phyloP scores from a whole-genome alignment of 2,888 invertebrate species.

The Nemapogon koenigi region DNA sequence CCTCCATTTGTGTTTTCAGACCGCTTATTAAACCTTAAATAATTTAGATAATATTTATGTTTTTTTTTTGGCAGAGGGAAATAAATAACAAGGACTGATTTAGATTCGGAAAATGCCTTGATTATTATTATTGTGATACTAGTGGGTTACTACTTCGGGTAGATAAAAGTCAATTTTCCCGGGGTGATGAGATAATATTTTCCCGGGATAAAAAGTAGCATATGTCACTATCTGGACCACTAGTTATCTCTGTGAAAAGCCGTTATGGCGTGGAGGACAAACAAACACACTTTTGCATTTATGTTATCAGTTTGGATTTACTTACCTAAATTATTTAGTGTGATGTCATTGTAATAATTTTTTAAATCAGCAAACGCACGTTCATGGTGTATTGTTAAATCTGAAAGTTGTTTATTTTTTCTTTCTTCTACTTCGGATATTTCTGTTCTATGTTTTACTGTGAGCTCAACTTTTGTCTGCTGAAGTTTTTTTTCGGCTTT shows the following conservation, averaged over 20 bases:
- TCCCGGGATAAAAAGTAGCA: too few relatives aligned
- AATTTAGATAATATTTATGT: background rate
- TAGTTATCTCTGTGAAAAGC: too few relatives aligned
- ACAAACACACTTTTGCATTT: too few relatives aligned
- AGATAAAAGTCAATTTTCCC: too few relatives aligned
- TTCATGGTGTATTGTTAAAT: conserved; percentile 83
- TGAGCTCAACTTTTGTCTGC: conserved; percentile 73
- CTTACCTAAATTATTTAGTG: conserved; percentile 85
- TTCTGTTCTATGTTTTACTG: conserved; percentile 80
- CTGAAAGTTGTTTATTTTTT: conserved; percentile 86
- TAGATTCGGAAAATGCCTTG: too few relatives aligned
- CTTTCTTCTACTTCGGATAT: conserved; percentile 89
- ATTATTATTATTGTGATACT: too few relatives aligned
- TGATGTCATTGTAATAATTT: conserved; percentile 94
- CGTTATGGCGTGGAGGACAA: too few relatives aligned
- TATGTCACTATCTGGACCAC: too few relatives aligned
- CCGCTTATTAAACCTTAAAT: conserved; percentile 76
- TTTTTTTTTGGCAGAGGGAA: too few relatives aligned
- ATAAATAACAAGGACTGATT: background rate
- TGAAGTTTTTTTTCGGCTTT: conserved; percentile 76
- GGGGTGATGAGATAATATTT: too few relatives aligned
- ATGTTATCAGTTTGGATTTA: too few relatives aligned
- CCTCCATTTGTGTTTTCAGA: conserved; percentile 78
- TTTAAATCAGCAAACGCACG: conserved; percentile 88
- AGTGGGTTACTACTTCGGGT: too few relatives aligned